Evolutionary conservation across 2,113 vertebrate species (phyloP).

Genomic region (Regulus satrapa): DNA sequence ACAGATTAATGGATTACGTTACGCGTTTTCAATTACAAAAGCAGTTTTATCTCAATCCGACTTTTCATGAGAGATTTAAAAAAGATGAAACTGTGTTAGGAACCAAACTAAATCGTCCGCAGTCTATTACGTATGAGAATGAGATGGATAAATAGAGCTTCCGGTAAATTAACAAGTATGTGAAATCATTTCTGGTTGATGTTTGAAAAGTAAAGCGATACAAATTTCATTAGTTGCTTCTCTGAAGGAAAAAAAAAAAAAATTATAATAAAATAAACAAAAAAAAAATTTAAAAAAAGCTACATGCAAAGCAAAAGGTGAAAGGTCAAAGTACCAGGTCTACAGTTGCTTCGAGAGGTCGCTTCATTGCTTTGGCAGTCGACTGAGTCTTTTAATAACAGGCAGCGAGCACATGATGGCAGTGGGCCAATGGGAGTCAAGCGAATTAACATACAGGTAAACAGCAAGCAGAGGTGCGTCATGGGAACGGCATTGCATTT

Average conservation of each 20-base stretch:
- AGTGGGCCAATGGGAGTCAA: constrained; percentile 99
- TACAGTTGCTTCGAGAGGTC: constrained; percentile 99
- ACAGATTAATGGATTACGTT: constrained; percentile 68
- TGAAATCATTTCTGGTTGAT: constrained; percentile 72
- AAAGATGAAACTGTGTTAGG: constrained; percentile 86
- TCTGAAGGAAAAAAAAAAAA: constrained; percentile 74
- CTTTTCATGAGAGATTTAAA: constrained; percentile 78
- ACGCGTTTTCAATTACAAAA: constrained; percentile 62
- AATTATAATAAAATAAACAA: background rate
- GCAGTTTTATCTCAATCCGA: constrained; percentile 71
- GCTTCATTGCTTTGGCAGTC: constrained; percentile 99
- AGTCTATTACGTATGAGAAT: constrained; percentile 74
- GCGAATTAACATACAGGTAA: constrained; percentile 99
- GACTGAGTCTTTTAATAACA: constrained; percentile 99
- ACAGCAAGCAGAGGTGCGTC: constrained; percentile 99
- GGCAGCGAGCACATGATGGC: constrained; percentile 99
- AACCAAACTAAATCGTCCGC: constrained; percentile 68
- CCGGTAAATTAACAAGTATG: constrained; percentile 72
- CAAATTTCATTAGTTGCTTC: constrained; percentile 93
- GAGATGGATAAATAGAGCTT: constrained; percentile 77
- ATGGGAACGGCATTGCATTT: constrained; percentile 99
- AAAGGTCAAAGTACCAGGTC: constrained; percentile 99
- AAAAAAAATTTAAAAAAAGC: constrained; percentile 76
- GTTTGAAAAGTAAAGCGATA: constrained; percentile 78
- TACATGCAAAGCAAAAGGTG: constrained; percentile 99